A percentile compares a stretch with the other conserved stretches of the same genome.
phyloP scores from a whole-genome alignment of 1,140 invertebrate genomes.

The Drosophila tsacasi region DNA sequence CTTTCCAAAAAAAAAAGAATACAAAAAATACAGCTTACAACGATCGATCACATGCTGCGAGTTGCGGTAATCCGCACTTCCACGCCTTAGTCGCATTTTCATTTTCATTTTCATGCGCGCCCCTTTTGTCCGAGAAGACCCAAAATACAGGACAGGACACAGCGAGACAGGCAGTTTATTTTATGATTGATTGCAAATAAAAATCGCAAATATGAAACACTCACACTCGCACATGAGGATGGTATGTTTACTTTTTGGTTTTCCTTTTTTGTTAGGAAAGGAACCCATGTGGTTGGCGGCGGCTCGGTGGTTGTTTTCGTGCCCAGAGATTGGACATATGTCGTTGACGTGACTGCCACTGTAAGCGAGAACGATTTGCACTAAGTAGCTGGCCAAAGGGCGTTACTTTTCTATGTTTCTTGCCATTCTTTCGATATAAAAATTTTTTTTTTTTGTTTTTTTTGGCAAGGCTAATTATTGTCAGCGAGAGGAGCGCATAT shows the following conservation, averaged over 20 bases:
- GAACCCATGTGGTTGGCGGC: constrained; percentile 46
- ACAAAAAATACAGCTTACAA: constrained; percentile 20
- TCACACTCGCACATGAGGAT: constrained; percentile 31
- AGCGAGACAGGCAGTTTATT: constrained; percentile 75
- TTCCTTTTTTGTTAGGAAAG: constrained; percentile 34
- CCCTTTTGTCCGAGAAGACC: constrained; percentile 63
- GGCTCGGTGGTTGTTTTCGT: constrained; percentile 56
- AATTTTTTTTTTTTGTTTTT: constrained; percentile 33
- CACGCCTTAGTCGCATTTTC: constrained; percentile 82
- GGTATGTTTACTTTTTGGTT: constrained; percentile 75
- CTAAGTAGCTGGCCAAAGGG: constrained; percentile 68
- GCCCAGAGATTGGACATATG: constrained; percentile 73
- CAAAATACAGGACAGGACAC: constrained; percentile 54
- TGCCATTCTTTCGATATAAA: constrained; percentile 32
- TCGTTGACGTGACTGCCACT: constrained; percentile 71
- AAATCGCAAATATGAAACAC: constrained; percentile 77
- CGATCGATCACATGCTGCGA: constrained; percentile 82
- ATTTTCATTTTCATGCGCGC: constrained; percentile 76
- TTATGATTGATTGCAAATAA: constrained; percentile 84
- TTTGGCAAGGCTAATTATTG: constrained; percentile 75
- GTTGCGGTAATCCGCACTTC: constrained; percentile 82
- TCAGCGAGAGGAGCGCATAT: constrained; percentile 66
- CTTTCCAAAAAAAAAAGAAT: constrained; percentile 19
- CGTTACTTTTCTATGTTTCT: constrained; percentile 55
- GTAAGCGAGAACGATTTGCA: constrained; percentile 39